Base-by-base conservation (phyloP, 2,113 vertebrate genomes). In the Sphaerodactylus townsendi region DNA sequence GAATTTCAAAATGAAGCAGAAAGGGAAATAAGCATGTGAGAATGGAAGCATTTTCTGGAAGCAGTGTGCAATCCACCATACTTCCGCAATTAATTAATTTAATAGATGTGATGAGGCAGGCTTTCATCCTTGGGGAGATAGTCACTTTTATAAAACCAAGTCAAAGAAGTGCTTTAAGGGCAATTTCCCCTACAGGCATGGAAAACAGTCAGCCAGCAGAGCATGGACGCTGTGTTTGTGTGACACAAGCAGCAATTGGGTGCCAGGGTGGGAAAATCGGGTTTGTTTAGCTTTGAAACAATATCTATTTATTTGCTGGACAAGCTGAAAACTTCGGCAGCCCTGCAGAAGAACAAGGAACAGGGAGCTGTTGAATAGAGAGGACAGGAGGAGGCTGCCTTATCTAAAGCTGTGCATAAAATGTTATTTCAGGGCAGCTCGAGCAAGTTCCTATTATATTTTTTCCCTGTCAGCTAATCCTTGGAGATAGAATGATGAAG, bases 401-500 rank as follows among this genome's bases (percentile, higher is more conserved):
- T 89, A 78, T 82, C 86, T 84, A 79, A 88, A 83, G 1, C 35
- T 77, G 85, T 65, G 84, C 74, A n/a, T 87, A 28, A 87, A 89
- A 89, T 35, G 17, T 41, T 81, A 59, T 28, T 86, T 66, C 59
- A 53, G 83, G 79, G 46, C 37, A 85, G 48, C 0, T 0, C 15
- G 77, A 65, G 81, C 65, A 91, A 89, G 50, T 13, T 81, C 81
- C 66, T 86, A 53, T 73, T 83, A 69, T 1, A 85, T n/a, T 88
- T 91, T 87, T 92, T 84, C 69, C 75, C 76, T 86, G 85, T 90
- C 87, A 89, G 77, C 79, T 91, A 89, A 80, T 90, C 56, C 71
- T 87, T 86, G 73, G 66, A 85, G 86, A 83, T 73, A 80, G 85
- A 80, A 86, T 86, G 77, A 86, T 87, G 85, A 89, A 87, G 70